phyloP scores from a whole-genome alignment of 2,113 vertebrate species.

The Pyxicephalus adspersus region DNA sequence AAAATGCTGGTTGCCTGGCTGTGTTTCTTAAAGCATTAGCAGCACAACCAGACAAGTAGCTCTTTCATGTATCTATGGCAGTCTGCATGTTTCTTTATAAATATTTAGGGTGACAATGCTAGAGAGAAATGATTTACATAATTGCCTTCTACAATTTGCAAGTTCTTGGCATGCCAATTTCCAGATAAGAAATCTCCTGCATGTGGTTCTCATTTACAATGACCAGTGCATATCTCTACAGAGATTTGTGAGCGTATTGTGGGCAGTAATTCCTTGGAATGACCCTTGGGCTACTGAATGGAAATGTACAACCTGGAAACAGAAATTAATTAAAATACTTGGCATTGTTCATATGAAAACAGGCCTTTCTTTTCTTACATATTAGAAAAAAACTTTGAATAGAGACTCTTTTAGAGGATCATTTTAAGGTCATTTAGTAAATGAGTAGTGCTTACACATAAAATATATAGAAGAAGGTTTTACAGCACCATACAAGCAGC shows the following conservation, averaged over 20 bases:
- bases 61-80: no score
- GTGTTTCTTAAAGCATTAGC: no score
- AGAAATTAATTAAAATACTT: constrained; percentile 55
- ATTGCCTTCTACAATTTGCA: no score
- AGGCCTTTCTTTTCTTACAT: constrained; percentile 27
- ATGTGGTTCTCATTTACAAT: no score
- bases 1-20: no score
- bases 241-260: background rate
- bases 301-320: constrained; percentile 39
- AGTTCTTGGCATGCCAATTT: no score
- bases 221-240: no score
- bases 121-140: no score
- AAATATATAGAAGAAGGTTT: background rate
- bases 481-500: background rate
- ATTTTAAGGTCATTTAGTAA: constrained; percentile 37
- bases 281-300: constrained; percentile 22
- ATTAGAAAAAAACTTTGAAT: constrained; percentile 19
- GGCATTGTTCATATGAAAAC: constrained; percentile 41
- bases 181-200: no score
- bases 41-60: no score
- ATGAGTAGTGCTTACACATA: background rate
- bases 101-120: no score
- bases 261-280: constrained; percentile 21
- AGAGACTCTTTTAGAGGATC: constrained; percentile 11
- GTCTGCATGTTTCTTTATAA: no score